Percentiles rank a stretch among this genome's conserved stretches.
These are phyloP conservation scores for Rhinoraja longicauda DNA, from an alignment of 2,797 vertebrate genomes.

Conservation along the genomic window DNA sequence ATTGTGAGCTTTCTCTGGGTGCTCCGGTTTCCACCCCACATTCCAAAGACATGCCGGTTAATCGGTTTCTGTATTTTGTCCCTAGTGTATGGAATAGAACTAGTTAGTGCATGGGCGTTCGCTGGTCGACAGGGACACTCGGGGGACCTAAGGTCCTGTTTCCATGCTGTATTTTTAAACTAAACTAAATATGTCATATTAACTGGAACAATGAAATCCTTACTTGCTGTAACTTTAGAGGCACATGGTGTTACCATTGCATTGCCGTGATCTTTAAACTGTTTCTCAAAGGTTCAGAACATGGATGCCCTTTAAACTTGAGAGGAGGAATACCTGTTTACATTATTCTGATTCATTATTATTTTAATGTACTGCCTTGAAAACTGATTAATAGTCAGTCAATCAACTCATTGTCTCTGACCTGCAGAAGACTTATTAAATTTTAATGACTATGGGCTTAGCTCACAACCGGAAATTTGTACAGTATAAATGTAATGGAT, in stretches of 20 bases:
- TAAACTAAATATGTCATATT: too few species aligned
- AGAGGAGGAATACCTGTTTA: background rate
- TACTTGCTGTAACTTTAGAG: too few species aligned
- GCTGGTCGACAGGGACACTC: too few species aligned
- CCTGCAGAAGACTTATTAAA: background rate
- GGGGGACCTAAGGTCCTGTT: too few species aligned
- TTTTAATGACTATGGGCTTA: slow-evolving; percentile 23
- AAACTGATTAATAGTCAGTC: slow-evolving; percentile 8
- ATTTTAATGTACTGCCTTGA: background rate
- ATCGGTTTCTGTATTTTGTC: too few species aligned
- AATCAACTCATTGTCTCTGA: slow-evolving; percentile 5
- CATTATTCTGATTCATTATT: background rate
- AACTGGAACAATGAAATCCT: too few species aligned
- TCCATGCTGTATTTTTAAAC: too few species aligned
- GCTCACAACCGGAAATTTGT: slow-evolving; percentile 13
- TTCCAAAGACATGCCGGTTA: too few species aligned
- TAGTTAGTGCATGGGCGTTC: too few species aligned
- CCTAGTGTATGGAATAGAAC: too few species aligned
- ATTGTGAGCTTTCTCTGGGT: too few species aligned
- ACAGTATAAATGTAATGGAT: background rate
- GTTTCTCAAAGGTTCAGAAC: background rate
- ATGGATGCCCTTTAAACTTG: background rate
- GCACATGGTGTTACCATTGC: background rate
- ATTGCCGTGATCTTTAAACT: background rate
- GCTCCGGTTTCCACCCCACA: too few species aligned